Base-by-base conservation (phyloP, 2,797 vertebrate species). In the Sebastes taczanowskii region DNA sequence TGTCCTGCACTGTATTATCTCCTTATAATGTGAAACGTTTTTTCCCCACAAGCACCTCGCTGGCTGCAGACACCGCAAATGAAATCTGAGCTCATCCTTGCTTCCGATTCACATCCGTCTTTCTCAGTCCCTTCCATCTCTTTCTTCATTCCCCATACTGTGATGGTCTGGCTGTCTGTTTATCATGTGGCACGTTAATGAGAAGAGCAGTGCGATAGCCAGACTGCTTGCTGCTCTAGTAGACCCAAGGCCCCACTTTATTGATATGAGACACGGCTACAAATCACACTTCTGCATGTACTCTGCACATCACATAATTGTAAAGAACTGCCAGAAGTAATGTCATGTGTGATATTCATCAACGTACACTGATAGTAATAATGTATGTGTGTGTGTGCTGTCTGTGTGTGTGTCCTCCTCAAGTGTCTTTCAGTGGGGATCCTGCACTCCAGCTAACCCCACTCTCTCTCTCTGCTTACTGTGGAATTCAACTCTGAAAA, bases 161-260 rank as follows among this genome's bases (percentile, higher is more conserved):
- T 56, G 55, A 64, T 25, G 68, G 75, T 74, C 67, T 35, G 55
- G 62, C 80, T 83, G 88, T 92, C 89, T 93, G 91, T 93, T 95
- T 94, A 91, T 81, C 79, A 89, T 92, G 81, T 84, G 89, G 81
- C 90, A 91, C 77, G 82, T 90, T 94, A 96, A 96, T 95, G 95
- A 96, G 94, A 94, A 93, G 94, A 96, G 93, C 94, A 92, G 89
- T 86, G 91, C 93, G 91, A 92, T 92, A 95, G 95, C 95, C 92
- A 94, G 92, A 94, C 95, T 92, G 95, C 96, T 95, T 94, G 95
- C 96, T 96, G 95, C 94, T 96, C 93, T 92, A 81, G 71, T 79
- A 80, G 65, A 86, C 85, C 78, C 75, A 60, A 27, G 74, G 78
- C 69, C 91, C 89, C 86, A 94, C 95, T 96, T 95, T 94, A 95